A percentile compares a stretch with the other conserved stretches of the same genome.
These are phyloP conservation scores for Leptodactylus fallax DNA, from an alignment of 2,797 vertebrate species.

Conservation along the genomic window DNA sequence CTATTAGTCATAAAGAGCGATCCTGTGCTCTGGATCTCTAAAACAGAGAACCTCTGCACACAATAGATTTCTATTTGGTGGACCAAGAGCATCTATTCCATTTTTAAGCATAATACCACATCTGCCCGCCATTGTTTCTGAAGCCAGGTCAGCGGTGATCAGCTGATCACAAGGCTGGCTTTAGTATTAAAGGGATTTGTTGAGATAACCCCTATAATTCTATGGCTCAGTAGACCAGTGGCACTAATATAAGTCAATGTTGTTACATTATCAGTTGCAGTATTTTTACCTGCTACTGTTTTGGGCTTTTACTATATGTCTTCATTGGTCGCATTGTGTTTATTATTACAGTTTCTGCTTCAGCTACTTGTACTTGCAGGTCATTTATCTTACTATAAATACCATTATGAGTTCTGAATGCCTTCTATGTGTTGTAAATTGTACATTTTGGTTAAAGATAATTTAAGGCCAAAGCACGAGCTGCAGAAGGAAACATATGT, in stretches of 20 bases:
- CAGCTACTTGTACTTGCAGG: conserved; percentile 28
- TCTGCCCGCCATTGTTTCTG: no score
- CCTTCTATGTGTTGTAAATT: conserved; percentile 49
- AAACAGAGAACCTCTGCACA: no score
- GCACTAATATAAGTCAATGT: not conserved
- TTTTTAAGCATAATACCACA: no score
- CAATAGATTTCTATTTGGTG: not conserved
- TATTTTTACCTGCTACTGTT: conserved; percentile 6
- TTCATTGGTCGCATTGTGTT: conserved; percentile 6
- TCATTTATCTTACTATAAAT: conserved; percentile 46
- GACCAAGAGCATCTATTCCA: not conserved
- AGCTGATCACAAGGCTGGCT: not conserved
- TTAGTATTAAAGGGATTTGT: not conserved
- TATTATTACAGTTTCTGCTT: conserved; percentile 3
- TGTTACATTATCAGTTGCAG: no score
- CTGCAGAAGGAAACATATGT: conserved; percentile 56
- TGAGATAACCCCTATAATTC: not conserved
- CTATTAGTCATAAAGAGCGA: not conserved
- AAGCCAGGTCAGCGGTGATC: not conserved
- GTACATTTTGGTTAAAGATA: conserved; percentile 53
- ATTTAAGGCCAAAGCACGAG: conserved; percentile 56
- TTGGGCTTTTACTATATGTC: not conserved
- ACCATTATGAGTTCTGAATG: conserved; percentile 46
- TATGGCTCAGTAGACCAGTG: not conserved
- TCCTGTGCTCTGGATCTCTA: no score